A percentile compares a stretch with the other conserved stretches of the same genome.
Conservation (phyloP, 2,113 vertebrate species). For the Dasypus novemcinctus region DNA sequence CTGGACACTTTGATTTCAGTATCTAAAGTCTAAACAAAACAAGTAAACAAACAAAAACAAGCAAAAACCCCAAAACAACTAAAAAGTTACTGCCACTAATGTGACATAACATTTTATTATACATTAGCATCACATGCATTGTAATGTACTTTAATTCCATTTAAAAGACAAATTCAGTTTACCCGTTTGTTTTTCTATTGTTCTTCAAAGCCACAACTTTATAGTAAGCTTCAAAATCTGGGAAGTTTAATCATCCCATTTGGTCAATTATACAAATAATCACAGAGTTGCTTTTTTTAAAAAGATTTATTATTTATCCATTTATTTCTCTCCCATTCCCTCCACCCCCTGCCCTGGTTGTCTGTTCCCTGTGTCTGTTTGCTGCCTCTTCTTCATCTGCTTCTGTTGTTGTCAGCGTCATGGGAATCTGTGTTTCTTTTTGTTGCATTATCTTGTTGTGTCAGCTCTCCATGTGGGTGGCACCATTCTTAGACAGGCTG, state of each 20-base stretch:
- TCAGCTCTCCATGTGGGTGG: no score
- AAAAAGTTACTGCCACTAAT: not conserved
- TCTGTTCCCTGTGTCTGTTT: no score
- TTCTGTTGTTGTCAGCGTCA: no score
- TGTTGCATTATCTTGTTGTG: no score
- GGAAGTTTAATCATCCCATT: not conserved
- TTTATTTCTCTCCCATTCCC: no score
- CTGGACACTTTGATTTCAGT: not conserved
- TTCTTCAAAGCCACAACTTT: not conserved
- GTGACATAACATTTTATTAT: not conserved
- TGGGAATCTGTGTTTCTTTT: no score
- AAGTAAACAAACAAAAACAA: no score
- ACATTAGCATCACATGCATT: not conserved
- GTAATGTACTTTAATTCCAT: not conserved
- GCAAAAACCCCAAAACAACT: not conserved
- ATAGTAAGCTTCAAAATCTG: not conserved
- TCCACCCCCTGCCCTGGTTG: no score
- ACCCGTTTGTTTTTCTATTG: not conserved
- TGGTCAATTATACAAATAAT: not conserved
- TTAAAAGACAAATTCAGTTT: not conserved
- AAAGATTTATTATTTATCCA: no score
- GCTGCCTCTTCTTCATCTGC: no score
- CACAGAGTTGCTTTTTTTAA: no score
- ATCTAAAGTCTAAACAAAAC: not conserved
- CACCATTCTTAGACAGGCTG: no score